These are phyloP conservation scores for Diplodus sargus DNA, from an alignment of 2,797 vertebrate genomes.

Conservation along the genomic window DNA sequence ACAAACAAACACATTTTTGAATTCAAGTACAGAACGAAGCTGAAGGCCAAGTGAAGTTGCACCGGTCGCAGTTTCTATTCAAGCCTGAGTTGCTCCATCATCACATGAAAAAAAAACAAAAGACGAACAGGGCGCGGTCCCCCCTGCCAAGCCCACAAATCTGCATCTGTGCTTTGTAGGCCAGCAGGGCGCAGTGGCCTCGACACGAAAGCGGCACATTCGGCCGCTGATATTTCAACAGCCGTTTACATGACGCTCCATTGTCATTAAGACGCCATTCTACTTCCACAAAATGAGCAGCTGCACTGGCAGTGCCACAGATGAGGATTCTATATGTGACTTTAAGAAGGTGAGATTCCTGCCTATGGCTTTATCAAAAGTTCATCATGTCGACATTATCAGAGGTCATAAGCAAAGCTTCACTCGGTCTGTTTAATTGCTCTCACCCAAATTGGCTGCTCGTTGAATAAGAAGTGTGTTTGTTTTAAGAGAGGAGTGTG, in stretches of 20 bases:
- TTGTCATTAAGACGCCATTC: conserved; percentile 37
- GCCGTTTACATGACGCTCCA: conserved; percentile 18
- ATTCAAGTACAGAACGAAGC: conserved; percentile 8
- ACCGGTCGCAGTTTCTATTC: conserved; percentile 29
- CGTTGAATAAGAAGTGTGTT: conserved; percentile 30
- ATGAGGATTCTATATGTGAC: not conserved
- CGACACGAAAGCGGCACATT: conserved; percentile 26
- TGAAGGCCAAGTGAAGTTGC: conserved; percentile 8
- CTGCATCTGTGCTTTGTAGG: conserved; percentile 42
- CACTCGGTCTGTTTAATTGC: conserved; percentile 36
- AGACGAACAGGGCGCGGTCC: conserved; percentile 55
- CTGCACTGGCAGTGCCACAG: conserved; percentile 9
- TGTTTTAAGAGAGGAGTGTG: conserved; percentile 8
- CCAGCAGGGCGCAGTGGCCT: conserved; percentile 8
- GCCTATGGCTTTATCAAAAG: conserved; percentile 3
- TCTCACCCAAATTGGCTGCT: conserved; percentile 19
- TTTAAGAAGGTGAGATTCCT: conserved; percentile 12
- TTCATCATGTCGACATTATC: conserved; percentile 9
- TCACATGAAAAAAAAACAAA: conserved; percentile 56
- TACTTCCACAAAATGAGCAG: conserved; percentile 22
- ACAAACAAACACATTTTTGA: not conserved
- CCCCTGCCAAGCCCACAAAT: conserved; percentile 54
- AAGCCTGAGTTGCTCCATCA: conserved; percentile 63
- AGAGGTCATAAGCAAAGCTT: conserved; percentile 12
- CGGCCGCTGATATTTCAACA: conserved; percentile 49